A percentile compares a stretch with the other conserved stretches of the same genome.
phyloP scores from a whole-genome alignment of 1,140 invertebrate species.

The Drosophila sp. region DNA sequence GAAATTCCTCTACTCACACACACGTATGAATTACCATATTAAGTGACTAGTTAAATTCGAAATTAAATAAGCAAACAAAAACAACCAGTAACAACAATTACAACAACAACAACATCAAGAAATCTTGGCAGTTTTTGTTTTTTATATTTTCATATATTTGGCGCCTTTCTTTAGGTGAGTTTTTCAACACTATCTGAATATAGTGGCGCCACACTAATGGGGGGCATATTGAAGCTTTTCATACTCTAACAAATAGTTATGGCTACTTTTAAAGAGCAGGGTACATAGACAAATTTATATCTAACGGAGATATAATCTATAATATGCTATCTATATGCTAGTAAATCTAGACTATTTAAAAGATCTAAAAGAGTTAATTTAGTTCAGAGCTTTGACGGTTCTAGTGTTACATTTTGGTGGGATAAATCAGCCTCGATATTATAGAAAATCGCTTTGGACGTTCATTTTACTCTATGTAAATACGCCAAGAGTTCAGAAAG shows the following conservation, averaged over 20 bases:
- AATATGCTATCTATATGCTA: too few species aligned
- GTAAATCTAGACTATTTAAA: too few species aligned
- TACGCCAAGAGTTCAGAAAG: too few species aligned
- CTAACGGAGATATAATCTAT: too few species aligned
- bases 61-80: conserved; percentile 38
- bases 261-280: not conserved
- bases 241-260: conserved; percentile 9
- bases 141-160: not conserved
- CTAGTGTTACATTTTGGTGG: too few species aligned
- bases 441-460: too few species aligned
- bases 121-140: not conserved
- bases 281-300: not conserved
- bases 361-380: too few species aligned
- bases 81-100: conserved; percentile 22
- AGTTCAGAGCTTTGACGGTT: too few species aligned
- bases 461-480: too few species aligned
- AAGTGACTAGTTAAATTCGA: conserved; percentile 47
- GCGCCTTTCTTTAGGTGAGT: not conserved
- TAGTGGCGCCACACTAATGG: not conserved
- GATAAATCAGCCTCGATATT: too few species aligned
- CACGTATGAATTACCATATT: conserved; percentile 63
- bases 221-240: not conserved
- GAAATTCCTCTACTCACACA: conserved; percentile 37
- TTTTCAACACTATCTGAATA: not conserved
- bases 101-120: conserved; percentile 6